Conservation (phyloP, 2,888 invertebrate species). For the Xylota sylvarum region DNA sequence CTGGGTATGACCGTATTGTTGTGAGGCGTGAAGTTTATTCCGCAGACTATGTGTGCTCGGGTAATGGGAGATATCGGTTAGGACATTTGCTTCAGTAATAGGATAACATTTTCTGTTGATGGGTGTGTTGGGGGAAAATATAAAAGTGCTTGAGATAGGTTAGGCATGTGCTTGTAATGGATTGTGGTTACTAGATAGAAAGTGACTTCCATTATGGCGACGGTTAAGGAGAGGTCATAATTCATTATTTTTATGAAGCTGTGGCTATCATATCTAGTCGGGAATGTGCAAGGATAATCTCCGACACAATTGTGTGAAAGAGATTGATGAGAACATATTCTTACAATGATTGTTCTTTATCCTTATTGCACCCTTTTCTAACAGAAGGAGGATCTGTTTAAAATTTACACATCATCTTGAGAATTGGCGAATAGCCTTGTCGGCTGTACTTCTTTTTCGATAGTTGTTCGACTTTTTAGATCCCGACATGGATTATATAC, state of each 20-base stretch:
- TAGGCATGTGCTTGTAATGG: slow-evolving; percentile 30
- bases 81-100: slow-evolving; percentile 40
- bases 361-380: too few relatives aligned
- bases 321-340: too few relatives aligned
- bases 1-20: background rate
- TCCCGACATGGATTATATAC: too few relatives aligned
- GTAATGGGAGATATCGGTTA: slow-evolving; percentile 38
- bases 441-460: too few relatives aligned
- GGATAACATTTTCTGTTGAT: slow-evolving; percentile 33
- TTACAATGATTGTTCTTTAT: too few relatives aligned
- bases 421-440: too few relatives aligned
- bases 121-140: background rate
- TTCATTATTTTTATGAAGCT: background rate
- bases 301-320: too few relatives aligned
- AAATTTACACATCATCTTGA: too few relatives aligned
- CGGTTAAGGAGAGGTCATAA: slow-evolving; percentile 4
- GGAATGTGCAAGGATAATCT: too few relatives aligned
- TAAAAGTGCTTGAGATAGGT: slow-evolving; percentile 56
- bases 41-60: background rate
- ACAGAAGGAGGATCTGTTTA: too few relatives aligned
- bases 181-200: slow-evolving; percentile 19
- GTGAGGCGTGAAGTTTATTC: slow-evolving; percentile 2
- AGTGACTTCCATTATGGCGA: slow-evolving; percentile 7
- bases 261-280: background rate
- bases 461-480: too few relatives aligned